These are phyloP conservation scores for Rhynchopsitta pachyrhyncha DNA, from an alignment of 2,113 vertebrate genomes.

Conservation along the genomic window DNA sequence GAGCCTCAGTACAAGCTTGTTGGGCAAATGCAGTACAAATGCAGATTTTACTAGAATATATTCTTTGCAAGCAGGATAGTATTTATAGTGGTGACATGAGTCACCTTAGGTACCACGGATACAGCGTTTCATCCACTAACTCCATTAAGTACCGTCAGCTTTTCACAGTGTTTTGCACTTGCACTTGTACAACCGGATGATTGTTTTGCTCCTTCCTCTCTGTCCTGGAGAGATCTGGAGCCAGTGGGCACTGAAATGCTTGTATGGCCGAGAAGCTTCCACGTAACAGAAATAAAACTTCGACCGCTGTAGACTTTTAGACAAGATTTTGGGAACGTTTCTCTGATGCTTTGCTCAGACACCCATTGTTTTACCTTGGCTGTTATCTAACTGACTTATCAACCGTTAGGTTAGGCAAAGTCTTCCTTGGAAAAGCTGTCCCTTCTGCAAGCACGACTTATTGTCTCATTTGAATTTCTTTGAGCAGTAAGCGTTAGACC, in stretches of 20 bases:
- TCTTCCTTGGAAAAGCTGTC: not conserved
- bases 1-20: not conserved
- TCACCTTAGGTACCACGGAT: conserved; percentile 14
- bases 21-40: not conserved
- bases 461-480: not conserved
- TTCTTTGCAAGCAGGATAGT: not conserved
- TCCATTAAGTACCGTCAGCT: not conserved
- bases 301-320: not conserved
- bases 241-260: not conserved
- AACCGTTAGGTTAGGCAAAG: not conserved
- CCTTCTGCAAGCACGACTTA: not conserved
- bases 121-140: not conserved
- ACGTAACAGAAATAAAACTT: not conserved
- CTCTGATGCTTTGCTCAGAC: not conserved
- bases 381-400: not conserved
- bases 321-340: not conserved
- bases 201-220: not conserved
- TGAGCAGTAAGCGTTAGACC: not conserved
- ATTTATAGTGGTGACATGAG: conserved; percentile 20
- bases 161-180: not conserved
- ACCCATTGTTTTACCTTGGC: not conserved
- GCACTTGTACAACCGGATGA: not conserved
- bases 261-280: not conserved
- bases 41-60: not conserved
- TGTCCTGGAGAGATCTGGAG: not conserved